phyloP scores from a whole-genome alignment of 2,888 invertebrate species.

The Onchidella celtica region DNA sequence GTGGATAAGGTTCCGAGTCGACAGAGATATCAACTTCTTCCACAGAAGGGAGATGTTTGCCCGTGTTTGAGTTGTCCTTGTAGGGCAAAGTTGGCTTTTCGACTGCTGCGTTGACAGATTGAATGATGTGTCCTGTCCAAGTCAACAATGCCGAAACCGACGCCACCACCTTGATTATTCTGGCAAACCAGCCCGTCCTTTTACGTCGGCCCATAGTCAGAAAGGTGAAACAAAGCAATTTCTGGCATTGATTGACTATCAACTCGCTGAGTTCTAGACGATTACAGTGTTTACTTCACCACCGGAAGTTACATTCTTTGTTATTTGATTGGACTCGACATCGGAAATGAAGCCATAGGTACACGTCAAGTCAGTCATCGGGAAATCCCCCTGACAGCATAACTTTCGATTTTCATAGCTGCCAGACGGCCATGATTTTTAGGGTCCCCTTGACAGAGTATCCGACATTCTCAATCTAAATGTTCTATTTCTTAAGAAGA shows the following conservation, averaged over 20 bases:
- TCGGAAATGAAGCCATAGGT: background rate
- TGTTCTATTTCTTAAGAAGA: no score
- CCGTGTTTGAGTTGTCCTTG: background rate
- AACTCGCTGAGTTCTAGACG: background rate
- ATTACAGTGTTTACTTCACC: background rate
- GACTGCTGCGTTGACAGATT: background rate
- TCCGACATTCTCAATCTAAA: no score
- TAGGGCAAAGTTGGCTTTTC: background rate
- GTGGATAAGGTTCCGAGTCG: background rate
- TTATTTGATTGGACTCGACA: background rate
- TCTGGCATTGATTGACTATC: background rate
- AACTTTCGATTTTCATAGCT: no score
- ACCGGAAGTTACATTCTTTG: background rate
- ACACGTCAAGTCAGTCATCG: background rate
- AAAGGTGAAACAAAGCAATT: background rate
- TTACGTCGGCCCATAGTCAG: constrained; percentile 21
- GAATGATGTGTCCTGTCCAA: constrained; percentile 7
- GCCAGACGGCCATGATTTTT: no score
- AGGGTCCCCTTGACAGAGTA: no score
- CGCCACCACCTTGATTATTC: background rate
- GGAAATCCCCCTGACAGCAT: background rate
- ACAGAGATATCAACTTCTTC: background rate
- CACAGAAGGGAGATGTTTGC: background rate
- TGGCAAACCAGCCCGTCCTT: background rate
- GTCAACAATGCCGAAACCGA: background rate